These are phyloP conservation scores for Drosophila nigromelanica DNA, from an alignment of 1,140 invertebrate species.

Conservation along the genomic window DNA sequence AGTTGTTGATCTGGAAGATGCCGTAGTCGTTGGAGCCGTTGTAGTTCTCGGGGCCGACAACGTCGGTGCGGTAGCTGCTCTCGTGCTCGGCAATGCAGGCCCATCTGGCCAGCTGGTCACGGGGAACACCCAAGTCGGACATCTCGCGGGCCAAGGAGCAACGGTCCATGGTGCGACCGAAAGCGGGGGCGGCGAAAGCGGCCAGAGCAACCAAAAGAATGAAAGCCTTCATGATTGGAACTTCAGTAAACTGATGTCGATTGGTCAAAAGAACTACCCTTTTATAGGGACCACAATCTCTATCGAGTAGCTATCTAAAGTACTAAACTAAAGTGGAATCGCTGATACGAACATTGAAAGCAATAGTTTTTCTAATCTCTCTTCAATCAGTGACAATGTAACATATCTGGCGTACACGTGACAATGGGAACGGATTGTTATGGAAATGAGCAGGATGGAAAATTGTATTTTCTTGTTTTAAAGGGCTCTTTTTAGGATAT, in stretches of 20 bases:
- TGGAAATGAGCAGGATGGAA: too few species aligned
- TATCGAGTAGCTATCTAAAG: constrained; percentile 12
- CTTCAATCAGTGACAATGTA: constrained; percentile 13
- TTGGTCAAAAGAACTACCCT: neutral
- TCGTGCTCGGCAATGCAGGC: constrained; percentile 66
- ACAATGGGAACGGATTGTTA: neutral
- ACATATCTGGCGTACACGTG: neutral
- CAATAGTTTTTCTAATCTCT: constrained; percentile 6
- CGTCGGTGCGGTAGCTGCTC: constrained; percentile 52
- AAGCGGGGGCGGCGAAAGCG: constrained; percentile 30
- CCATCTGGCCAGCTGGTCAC: constrained; percentile 41
- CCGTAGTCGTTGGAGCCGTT: constrained; percentile 62
- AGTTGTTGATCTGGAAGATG: constrained; percentile 8
- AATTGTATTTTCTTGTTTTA: too few species aligned
- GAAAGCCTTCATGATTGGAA: constrained; percentile 51
- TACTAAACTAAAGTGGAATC: neutral
- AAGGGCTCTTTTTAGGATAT: too few species aligned
- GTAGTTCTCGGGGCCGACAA: constrained; percentile 44
- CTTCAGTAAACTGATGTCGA: constrained; percentile 34
- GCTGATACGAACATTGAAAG: constrained; percentile 23
- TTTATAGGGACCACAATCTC: constrained; percentile 56
- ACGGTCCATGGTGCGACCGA: constrained; percentile 65
- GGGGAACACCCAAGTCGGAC: constrained; percentile 54
- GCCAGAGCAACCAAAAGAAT: constrained; percentile 49
- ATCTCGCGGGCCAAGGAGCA: constrained; percentile 77